These are phyloP conservation scores for Drosophila birchii DNA, from an alignment of 2,888 invertebrate species.

Conservation along the genomic window DNA sequence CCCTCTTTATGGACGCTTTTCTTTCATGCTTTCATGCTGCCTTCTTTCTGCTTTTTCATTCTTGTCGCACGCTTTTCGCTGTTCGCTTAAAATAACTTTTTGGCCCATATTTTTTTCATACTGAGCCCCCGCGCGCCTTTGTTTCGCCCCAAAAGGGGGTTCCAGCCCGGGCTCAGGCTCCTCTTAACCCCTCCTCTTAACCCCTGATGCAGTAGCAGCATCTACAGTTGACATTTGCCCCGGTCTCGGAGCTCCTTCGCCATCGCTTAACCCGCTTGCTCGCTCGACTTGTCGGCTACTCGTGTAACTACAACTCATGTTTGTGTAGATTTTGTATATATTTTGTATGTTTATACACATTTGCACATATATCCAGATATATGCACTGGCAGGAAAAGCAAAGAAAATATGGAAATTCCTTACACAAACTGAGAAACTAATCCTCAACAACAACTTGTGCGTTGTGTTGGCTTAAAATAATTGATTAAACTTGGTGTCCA, in stretches of 20 bases:
- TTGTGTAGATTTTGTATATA: conserved; percentile 8
- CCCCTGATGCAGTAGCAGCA: conserved; percentile 14
- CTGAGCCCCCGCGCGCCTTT: conserved; percentile 31
- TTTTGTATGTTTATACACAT: neutral
- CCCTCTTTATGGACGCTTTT: conserved; percentile 41
- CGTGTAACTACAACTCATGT: conserved; percentile 38
- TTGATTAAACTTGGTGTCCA: conserved; percentile 10
- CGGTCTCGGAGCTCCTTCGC: neutral
- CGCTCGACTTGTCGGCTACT: conserved; percentile 26
- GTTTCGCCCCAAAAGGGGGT: conserved; percentile 52
- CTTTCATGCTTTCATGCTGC: conserved; percentile 24
- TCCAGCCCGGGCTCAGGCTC: conserved; percentile 7
- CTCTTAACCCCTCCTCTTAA: neutral
- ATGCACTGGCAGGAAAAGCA: conserved; percentile 34
- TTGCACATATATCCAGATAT: neutral
- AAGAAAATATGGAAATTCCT: conserved; percentile 21
- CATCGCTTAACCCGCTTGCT: conserved; percentile 18
- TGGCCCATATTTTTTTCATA: conserved; percentile 70
- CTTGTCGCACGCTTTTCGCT: conserved; percentile 37
- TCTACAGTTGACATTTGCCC: conserved; percentile 33
- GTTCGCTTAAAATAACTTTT: conserved; percentile 80
- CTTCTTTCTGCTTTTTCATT: conserved; percentile 21
- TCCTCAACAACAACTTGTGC: conserved; percentile 3
- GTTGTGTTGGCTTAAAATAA: conserved; percentile 11
- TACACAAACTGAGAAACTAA: conserved; percentile 2